Evolutionary conservation across 2,113 vertebrate species (phyloP).

Genomic region (Chaetops frenatus): DNA sequence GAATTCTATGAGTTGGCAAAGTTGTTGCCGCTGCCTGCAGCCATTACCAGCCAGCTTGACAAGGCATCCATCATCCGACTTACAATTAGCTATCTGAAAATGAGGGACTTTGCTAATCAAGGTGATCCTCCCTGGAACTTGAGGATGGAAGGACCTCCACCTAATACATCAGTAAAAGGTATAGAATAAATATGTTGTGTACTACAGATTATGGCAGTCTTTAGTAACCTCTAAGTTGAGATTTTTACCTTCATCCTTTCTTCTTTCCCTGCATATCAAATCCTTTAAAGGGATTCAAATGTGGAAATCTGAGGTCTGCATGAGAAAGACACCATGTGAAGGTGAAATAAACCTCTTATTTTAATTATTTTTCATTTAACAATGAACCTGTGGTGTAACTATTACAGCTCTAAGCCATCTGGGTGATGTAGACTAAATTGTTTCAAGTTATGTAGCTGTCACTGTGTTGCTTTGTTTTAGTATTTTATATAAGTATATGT

Average conservation of each 20-base stretch:
- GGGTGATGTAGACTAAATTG: neutral
- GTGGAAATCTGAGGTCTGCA: slow-evolving; percentile 82
- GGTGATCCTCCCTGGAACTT: slow-evolving; percentile 98
- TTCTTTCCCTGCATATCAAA: slow-evolving; percentile 82
- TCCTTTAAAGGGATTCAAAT: slow-evolving; percentile 82
- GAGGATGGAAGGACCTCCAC: slow-evolving; percentile 95
- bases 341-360: slow-evolving; percentile 78
- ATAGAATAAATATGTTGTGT: slow-evolving; percentile 48
- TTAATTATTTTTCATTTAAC: slow-evolving; percentile 63
- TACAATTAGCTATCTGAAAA: slow-evolving; percentile 99
- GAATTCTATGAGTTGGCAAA: slow-evolving; percentile 99
- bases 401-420: neutral
- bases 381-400: slow-evolving; percentile 13
- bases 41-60: slow-evolving; percentile 98
- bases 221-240: slow-evolving; percentile 53
- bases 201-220: slow-evolving; percentile 36
- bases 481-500: neutral
- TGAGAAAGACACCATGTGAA: slow-evolving; percentile 81
- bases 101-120: slow-evolving; percentile 98
- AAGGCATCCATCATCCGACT: slow-evolving; percentile 98
- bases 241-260: slow-evolving; percentile 76
- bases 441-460: neutral
- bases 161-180: slow-evolving; percentile 99
- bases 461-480: neutral
- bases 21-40: slow-evolving; percentile 94